phyloP scores from a whole-genome alignment of 1,140 invertebrate genomes.

The Bombus turneri region DNA sequence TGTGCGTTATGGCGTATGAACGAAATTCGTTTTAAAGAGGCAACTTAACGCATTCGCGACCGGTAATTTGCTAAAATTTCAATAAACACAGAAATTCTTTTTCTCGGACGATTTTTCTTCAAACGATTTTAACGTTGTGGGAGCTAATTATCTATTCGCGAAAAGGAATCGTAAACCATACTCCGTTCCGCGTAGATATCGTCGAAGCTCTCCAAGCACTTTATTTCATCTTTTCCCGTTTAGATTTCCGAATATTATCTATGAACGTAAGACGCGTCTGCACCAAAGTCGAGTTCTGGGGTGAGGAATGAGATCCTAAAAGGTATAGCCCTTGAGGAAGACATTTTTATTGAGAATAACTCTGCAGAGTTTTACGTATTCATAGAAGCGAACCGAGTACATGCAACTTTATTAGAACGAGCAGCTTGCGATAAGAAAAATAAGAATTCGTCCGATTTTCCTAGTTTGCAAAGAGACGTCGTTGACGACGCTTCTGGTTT shows the following conservation, averaged over 20 bases:
- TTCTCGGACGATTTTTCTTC: too few relatives aligned
- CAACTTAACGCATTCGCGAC: not conserved
- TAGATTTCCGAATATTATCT: slow-evolving; percentile 27
- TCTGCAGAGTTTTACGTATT: slow-evolving; percentile 52
- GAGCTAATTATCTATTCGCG: not conserved
- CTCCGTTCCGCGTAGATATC: not conserved
- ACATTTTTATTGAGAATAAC: slow-evolving; percentile 63
- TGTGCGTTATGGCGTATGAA: not conserved
- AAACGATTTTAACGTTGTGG: not conserved
- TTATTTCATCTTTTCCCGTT: slow-evolving; percentile 32
- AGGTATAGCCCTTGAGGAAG: slow-evolving; percentile 57
- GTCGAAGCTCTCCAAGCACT: not conserved
- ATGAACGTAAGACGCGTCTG: slow-evolving; percentile 36
- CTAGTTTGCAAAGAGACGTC: slow-evolving; percentile 4
- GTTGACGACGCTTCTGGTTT: not conserved
- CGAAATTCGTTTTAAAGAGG: not conserved
- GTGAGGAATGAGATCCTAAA: slow-evolving; percentile 44
- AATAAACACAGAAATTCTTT: not conserved
- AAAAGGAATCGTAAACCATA: not conserved
- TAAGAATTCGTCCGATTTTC: slow-evolving; percentile 45
- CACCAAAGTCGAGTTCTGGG: slow-evolving; percentile 22
- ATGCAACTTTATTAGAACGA: slow-evolving; percentile 56
- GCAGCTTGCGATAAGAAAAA: slow-evolving; percentile 44
- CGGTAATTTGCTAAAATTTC: not conserved
- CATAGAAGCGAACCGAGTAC: slow-evolving; percentile 50